phyloP scores from a whole-genome alignment of 2,797 vertebrate genomes.

The Rhincodon typus region DNA sequence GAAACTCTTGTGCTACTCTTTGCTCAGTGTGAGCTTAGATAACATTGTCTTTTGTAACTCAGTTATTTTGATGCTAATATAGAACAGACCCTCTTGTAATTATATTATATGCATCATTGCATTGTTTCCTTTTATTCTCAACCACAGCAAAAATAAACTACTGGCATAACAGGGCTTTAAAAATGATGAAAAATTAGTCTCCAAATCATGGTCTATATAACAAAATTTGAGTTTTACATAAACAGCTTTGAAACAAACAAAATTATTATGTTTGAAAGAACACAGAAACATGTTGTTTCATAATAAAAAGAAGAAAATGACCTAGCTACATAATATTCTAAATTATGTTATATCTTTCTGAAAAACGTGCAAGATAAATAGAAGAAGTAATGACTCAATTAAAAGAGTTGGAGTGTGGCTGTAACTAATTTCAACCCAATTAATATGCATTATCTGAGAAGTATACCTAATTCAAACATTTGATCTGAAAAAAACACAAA shows the following conservation, averaged over 20 bases:
- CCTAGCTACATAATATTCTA: not conserved
- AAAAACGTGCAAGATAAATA: not conserved
- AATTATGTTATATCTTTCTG: not conserved
- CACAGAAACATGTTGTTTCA: not conserved
- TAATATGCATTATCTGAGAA: not conserved
- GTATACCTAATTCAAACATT: not conserved
- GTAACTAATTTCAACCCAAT: not conserved
- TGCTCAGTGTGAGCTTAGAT: not conserved
- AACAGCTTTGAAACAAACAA: not conserved
- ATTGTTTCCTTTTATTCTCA: not conserved
- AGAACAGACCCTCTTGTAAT: not conserved
- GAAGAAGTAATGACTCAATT: not conserved
- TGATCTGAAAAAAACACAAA: not conserved
- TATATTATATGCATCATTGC: not conserved
- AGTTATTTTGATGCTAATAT: not conserved
- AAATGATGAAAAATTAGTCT: not conserved
- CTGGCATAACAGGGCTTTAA: not conserved
- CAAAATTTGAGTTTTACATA: not conserved
- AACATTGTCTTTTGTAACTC: not conserved
- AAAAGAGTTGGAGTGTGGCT: not conserved
- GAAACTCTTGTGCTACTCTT: not conserved
- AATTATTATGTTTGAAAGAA: not conserved
- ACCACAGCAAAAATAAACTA: not conserved
- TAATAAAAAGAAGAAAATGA: not conserved
- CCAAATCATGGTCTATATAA: not conserved